phyloP scores from a whole-genome alignment of 2,113 vertebrate species.

The Gymnogyps californianus region DNA sequence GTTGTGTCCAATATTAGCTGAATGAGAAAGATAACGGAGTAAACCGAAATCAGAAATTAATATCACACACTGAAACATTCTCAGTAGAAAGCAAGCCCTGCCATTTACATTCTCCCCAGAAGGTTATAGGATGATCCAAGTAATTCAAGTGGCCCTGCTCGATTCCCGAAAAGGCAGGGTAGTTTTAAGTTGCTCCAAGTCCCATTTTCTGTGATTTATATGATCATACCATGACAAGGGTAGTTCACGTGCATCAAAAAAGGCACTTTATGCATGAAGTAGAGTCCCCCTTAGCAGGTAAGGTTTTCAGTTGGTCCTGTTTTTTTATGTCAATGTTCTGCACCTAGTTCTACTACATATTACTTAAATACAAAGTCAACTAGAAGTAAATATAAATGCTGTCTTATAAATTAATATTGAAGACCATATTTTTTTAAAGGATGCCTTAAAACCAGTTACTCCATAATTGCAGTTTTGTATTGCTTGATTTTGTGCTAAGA shows the following conservation, averaged over 20 bases:
- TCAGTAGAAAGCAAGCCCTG: background rate
- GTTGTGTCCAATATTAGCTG: background rate
- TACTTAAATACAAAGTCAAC: background rate
- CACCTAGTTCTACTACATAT: background rate
- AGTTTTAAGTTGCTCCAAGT: background rate
- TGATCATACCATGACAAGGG: background rate
- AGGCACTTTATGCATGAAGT: background rate
- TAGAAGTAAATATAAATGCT: background rate
- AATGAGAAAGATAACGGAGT: background rate
- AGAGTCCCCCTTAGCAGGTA: background rate
- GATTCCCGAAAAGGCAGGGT: background rate
- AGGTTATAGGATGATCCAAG: background rate
- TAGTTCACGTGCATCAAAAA: background rate
- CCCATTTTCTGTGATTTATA: background rate
- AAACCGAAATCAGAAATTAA: background rate
- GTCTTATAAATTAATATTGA: background rate
- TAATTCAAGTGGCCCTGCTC: background rate
- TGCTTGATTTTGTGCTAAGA: background rate
- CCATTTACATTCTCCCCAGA: background rate
- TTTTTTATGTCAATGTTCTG: background rate
- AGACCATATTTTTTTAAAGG: background rate
- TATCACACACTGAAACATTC: background rate
- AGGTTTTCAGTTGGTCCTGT: background rate
- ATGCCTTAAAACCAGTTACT: background rate
- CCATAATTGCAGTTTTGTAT: background rate